phyloP scores from a whole-genome alignment of 2,888 invertebrate species.

The Drosophila mayaguana region DNA sequence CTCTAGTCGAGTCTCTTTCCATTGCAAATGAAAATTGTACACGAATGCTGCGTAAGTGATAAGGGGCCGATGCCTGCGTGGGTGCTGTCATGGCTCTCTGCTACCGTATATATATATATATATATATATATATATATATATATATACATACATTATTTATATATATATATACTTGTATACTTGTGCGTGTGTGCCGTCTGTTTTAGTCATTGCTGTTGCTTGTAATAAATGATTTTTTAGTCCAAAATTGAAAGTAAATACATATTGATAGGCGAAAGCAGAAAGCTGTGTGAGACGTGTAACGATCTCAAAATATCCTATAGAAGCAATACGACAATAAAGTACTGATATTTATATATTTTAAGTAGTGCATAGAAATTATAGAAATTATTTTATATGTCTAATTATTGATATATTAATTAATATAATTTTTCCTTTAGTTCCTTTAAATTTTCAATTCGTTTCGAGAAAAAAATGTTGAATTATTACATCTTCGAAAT shows the following conservation, averaged over 20 bases:
- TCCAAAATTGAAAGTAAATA: constrained; percentile 74
- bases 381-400: neutral
- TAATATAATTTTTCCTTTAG: too few relatives aligned
- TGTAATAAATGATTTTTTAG: constrained; percentile 71
- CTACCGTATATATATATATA: neutral
- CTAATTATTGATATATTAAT: too few relatives aligned
- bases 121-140: neutral
- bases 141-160: too few relatives aligned
- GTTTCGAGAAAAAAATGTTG: too few relatives aligned
- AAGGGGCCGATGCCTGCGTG: constrained; percentile 52
- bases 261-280: constrained; percentile 54
- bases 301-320: neutral
- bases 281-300: neutral
- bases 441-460: too few relatives aligned
- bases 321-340: neutral
- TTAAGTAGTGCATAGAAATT: neutral
- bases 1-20: constrained; percentile 10
- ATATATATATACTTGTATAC: neutral
- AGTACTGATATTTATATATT: too few relatives aligned
- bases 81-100: constrained; percentile 34
- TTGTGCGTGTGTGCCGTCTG: constrained; percentile 14
- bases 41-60: constrained; percentile 72
- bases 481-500: too few relatives aligned
- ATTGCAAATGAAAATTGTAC: constrained; percentile 72
- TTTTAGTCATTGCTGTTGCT: constrained; percentile 39